Percentiles rank a stretch among this genome's conserved stretches.
These are phyloP conservation scores for Apaloderma vittatum DNA, from an alignment of 2,113 vertebrate species.

Conservation along the genomic window DNA sequence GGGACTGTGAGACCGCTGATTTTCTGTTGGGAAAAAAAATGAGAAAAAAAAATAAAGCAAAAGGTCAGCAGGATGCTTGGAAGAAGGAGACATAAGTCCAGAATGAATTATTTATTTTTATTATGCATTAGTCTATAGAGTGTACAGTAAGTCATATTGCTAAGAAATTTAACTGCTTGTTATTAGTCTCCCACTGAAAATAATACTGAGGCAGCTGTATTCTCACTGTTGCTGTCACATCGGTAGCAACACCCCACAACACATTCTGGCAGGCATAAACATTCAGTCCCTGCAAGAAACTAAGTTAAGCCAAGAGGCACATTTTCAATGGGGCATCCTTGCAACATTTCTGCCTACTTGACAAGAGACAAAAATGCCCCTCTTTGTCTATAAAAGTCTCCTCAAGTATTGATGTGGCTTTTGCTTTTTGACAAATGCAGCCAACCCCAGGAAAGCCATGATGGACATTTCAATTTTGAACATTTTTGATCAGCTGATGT, in stretches of 20 bases:
- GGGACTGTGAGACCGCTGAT: constrained; percentile 75
- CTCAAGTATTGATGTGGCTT: neutral
- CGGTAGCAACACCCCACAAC: neutral
- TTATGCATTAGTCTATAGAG: constrained; percentile 1
- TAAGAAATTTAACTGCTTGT: neutral
- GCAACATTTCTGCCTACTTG: neutral
- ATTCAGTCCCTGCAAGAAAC: neutral
- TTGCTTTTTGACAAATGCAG: neutral
- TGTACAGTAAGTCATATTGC: neutral
- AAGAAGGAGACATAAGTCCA: neutral
- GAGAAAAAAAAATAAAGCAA: neutral
- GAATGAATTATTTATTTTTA: neutral
- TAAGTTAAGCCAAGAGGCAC: neutral
- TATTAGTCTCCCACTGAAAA: neutral
- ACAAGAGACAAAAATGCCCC: neutral
- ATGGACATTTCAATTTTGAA: neutral
- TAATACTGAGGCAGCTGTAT: neutral
- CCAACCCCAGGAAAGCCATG: neutral
- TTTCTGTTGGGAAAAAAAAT: constrained; percentile 30
- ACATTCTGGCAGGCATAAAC: neutral
- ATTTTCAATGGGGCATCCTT: neutral
- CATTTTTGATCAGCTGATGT: neutral
- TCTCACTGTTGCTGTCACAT: neutral
- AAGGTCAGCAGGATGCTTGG: constrained; percentile 17
- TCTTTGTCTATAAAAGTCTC: neutral